Base-by-base conservation (phyloP, 2,888 invertebrate species). In the Ornithoptera alexandrae region DNA sequence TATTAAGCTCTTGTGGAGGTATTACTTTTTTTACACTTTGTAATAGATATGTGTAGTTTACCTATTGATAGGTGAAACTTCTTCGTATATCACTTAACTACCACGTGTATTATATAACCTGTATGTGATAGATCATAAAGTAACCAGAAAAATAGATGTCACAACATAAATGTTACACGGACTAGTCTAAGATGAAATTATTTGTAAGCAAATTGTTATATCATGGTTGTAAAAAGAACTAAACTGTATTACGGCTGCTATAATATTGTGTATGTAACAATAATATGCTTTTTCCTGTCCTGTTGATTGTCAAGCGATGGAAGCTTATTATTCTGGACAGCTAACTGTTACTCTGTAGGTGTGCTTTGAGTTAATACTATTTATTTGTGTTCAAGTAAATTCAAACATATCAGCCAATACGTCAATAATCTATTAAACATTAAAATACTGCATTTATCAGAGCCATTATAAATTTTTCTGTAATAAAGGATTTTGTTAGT, bases 151-250 rank as follows among this genome's bases (percentile, higher is more conserved):
- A 50, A 12, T 18, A 17, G 50, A 50, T 57, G 53, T 63, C 53
- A 56, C 63, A 53, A 63, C 24, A 63, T 50, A 18, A 63, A 63
- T 63, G 30, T 24, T 63, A 15, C 5, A 53, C 20, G 20, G 22
- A 36, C 64, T 65, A 65, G 64, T 65, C 57, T 65, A 65, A 58
- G 42, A 57, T 22, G 39, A 65, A 39, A 56, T 65, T 57, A 57
- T 65, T 65, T 39, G 36, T 65, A 65, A 65, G 64, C 30, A 17
- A 57, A 39, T 65, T 39, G 64, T 65, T 65, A 65, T 65, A 50
- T 50, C 17, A 18, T 50, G 50, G 17, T 15, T 50, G 18, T 50
- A 18, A 50, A 50, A 10, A 50, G 15, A 17, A 50, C 15, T 50
- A 50, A 50, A 50, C 50, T 18, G 50, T 50, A 50, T 50, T 50